These are phyloP conservation scores for Tetraodon nigroviridis DNA, from an alignment of 2,113 vertebrate genomes.

Conservation along the genomic window DNA sequence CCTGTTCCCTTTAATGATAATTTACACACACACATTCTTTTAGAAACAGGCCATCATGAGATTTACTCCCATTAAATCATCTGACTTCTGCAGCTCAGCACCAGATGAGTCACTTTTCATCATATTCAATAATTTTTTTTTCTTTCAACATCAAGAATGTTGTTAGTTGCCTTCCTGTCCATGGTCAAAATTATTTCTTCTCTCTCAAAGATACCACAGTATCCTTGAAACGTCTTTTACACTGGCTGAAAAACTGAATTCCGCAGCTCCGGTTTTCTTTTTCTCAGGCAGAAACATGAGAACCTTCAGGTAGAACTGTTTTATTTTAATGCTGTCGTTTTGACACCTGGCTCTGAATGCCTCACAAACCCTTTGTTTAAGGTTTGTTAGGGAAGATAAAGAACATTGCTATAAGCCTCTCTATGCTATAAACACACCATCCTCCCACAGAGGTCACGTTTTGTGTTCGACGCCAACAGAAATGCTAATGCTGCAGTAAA, in stretches of 20 bases:
- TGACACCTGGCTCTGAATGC: slow-evolving; percentile 8
- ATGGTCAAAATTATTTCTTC: slow-evolving; percentile 23
- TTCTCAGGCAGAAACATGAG: background rate
- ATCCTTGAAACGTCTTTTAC: slow-evolving; percentile 17
- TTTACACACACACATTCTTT: background rate
- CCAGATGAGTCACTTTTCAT: slow-evolving; percentile 20
- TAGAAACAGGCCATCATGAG: background rate
- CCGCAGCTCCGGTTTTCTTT: slow-evolving; percentile 1
- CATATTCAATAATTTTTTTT: background rate
- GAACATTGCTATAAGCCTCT: no score
- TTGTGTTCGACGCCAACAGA: slow-evolving; percentile 9
- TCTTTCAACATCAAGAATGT: background rate
- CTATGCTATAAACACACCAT: slow-evolving; percentile 11
- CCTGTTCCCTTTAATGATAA: slow-evolving; percentile 7
- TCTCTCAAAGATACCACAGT: slow-evolving; percentile 26
- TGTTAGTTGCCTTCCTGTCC: background rate
- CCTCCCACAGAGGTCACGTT: slow-evolving; percentile 45
- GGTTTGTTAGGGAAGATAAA: slow-evolving; percentile 30
- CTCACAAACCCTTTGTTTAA: slow-evolving; percentile 22
- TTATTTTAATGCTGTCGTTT: no score
- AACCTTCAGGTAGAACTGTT: no score
- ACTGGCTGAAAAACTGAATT: slow-evolving; percentile 13
- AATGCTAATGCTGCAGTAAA: slow-evolving; percentile 17
- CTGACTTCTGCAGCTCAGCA: slow-evolving; percentile 2
- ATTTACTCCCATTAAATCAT: background rate